Conservation (phyloP, 2,888 invertebrate genomes). For the Tolmerus cingulatus region DNA sequence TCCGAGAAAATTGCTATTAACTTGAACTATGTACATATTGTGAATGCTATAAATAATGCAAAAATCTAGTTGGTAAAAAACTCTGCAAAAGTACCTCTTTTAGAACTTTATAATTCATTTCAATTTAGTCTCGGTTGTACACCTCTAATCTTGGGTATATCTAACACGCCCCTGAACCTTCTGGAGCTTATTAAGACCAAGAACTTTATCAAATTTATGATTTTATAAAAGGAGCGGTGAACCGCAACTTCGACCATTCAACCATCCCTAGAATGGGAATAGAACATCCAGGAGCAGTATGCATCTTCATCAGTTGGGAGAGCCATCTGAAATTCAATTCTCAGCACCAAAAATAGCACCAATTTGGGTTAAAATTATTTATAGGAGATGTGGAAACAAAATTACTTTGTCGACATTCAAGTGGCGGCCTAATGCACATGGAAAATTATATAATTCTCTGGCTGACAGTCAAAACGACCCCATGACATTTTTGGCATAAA, state of each 20-base stretch:
- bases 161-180: background rate
- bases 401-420: background rate
- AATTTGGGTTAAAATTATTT: background rate
- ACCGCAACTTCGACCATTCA: background rate
- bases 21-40: background rate
- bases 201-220: background rate
- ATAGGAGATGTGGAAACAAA: background rate
- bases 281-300: background rate
- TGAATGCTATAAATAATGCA: background rate
- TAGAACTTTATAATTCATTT: background rate
- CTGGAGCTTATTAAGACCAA: background rate
- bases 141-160: background rate
- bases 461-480: background rate
- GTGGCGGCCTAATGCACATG: background rate
- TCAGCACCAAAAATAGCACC: background rate
- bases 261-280: background rate
- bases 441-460: background rate
- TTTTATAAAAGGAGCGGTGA: background rate
- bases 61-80: background rate
- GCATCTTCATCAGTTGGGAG: background rate
- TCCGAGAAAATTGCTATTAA: background rate
- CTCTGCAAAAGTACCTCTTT: background rate
- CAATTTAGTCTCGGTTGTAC: background rate
- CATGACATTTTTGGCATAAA: slow-evolving; percentile 3
- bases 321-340: background rate